These are phyloP conservation scores for Poicephalus gulielmi DNA, from an alignment of 2,113 vertebrate genomes.

Conservation along the genomic window DNA sequence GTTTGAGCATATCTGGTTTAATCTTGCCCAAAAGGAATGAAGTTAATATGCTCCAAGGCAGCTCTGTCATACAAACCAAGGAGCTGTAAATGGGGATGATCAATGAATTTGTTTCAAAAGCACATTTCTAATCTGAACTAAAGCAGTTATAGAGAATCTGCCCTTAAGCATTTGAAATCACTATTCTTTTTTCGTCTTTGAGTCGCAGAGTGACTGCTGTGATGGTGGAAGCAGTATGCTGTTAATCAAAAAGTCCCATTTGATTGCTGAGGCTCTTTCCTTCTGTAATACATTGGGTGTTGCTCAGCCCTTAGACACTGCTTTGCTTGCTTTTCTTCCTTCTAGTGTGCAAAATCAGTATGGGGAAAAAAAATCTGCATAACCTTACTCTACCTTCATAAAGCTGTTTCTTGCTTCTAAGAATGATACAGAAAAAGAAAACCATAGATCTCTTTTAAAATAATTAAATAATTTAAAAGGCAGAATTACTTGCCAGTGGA, in stretches of 20 bases:
- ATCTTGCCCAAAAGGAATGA: neutral
- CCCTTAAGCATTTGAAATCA: neutral
- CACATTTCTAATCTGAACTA: conserved; percentile 23
- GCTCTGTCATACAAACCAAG: neutral
- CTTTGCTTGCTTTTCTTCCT: neutral
- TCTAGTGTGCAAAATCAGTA: neutral
- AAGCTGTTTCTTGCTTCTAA: neutral
- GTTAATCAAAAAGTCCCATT: neutral
- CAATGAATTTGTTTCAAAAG: conserved; percentile 1
- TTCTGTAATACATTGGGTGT: neutral
- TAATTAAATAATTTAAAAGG: neutral
- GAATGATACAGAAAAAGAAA: neutral
- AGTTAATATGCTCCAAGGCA: neutral
- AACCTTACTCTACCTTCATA: neutral
- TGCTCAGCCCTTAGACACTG: neutral
- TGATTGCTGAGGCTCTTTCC: neutral
- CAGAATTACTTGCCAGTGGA: neutral
- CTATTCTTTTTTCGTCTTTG: neutral
- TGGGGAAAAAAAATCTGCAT: neutral
- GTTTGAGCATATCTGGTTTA: neutral
- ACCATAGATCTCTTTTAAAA: neutral
- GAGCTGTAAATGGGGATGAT: neutral
- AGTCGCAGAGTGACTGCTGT: neutral
- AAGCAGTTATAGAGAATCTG: neutral
- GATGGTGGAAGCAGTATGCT: neutral